Percentiles rank a stretch among this genome's conserved stretches.
Evolutionary conservation across 2,113 vertebrate species (phyloP).

Genomic region (Scopus umbretta): DNA sequence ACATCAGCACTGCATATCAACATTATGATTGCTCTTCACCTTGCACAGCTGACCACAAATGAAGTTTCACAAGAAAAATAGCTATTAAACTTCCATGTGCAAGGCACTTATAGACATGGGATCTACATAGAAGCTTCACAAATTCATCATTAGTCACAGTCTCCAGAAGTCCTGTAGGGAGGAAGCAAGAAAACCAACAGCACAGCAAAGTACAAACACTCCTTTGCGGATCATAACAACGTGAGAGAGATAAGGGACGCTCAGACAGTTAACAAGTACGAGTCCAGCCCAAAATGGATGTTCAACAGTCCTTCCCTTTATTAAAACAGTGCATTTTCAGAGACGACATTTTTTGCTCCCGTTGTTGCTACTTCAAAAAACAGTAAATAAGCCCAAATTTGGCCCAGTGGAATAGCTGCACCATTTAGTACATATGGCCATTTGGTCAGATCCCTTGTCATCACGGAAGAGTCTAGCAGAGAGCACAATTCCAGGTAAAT

Average conservation of each 20-base stretch:
- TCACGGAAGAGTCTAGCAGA: background rate
- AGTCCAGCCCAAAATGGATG: background rate
- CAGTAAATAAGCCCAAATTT: slow-evolving; percentile 54
- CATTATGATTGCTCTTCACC: background rate
- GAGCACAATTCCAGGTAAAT: slow-evolving; percentile 69
- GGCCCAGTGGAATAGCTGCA: slow-evolving; percentile 59
- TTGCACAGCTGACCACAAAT: slow-evolving; percentile 3
- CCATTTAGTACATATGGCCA: slow-evolving; percentile 42
- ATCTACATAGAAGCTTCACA: background rate
- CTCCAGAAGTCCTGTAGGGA: background rate
- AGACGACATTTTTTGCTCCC: background rate
- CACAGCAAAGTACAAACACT: background rate
- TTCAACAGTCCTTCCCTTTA: background rate
- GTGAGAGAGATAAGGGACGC: background rate
- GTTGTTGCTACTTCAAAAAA: slow-evolving; percentile 11
- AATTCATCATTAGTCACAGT: background rate
- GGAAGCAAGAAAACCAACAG: background rate
- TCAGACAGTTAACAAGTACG: background rate
- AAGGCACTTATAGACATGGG: background rate
- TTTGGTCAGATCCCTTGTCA: slow-evolving; percentile 38
- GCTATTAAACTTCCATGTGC: background rate
- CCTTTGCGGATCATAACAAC: background rate
- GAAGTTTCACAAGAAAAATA: slow-evolving; percentile 1
- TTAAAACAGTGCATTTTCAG: slow-evolving; percentile 25
- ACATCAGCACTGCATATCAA: background rate